Base-by-base conservation (phyloP, 2,113 vertebrate species). In the Mesocricetus auratus region DNA sequence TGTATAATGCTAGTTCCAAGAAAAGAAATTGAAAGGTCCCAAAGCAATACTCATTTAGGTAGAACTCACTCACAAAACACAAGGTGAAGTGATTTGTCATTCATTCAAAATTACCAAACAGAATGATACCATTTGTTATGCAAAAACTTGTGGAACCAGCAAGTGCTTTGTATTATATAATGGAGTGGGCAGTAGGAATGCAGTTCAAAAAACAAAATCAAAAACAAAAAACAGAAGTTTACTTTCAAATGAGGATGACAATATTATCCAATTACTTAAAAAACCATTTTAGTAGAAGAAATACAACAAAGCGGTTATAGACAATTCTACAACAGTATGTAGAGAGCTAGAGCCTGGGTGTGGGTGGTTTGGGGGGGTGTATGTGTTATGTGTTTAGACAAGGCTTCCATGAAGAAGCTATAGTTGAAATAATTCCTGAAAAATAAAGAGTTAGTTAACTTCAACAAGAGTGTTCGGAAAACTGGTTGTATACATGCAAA, bases 241-340 rank as follows among this genome's bases (percentile, higher is more conserved):
- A 62, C 17, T 53, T 56, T 69, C 60, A 58, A 45, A 2, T 19
- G 73, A 26, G 21, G 75, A 85, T 87, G 73, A 96, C 8, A 78
- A 53, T 42, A 50, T 36, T 89, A 71, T 66, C 42, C 53, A 82
- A 56, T 21, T 3, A 45, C 17, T 26, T 31, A 82, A 22, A 24
- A 71, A 75, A 47, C 90, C 33, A 31, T 26, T 85, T 79, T 73
- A 50, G n/a, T 26, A 21, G 58, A 91, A 78, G 62, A 96, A 93
- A 42, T 79, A 78, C 17, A 42, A 79, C 29, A 22, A 45, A 81
- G 45, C 66, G 91, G 75, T 29, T 39, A 11, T 47, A 88, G 36
- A 71, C 21, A 42, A 56, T 74, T 62, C 86, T 19, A 22, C 17
- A 42, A 73, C 45, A 85, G 36, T 33, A 69, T 45, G 71, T 53